Percentiles rank a stretch among this genome's conserved stretches.
phyloP scores from a whole-genome alignment of 2,888 invertebrate genomes.

The Euplexia lucipara region DNA sequence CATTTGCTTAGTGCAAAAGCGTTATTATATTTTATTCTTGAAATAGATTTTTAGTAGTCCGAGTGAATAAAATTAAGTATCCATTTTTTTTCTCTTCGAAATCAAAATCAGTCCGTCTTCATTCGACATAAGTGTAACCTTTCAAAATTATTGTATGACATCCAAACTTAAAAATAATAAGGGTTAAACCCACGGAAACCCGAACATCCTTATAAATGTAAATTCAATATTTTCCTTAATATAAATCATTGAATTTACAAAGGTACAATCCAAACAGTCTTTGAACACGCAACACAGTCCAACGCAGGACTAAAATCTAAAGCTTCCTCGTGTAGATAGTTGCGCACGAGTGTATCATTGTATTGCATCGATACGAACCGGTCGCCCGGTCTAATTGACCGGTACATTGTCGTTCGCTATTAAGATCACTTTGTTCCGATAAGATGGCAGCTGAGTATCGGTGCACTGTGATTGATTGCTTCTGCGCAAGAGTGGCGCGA shows the following conservation, averaged over 20 bases:
- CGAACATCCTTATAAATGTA: not conserved
- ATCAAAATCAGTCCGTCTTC: too few species aligned
- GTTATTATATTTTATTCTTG: too few species aligned
- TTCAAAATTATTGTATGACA: too few species aligned
- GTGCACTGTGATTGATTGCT: conserved; percentile 59
- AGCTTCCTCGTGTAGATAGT: conserved; percentile 39
- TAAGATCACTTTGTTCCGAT: conserved; percentile 72
- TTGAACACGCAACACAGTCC: conserved; percentile 38
- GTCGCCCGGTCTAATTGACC: conserved; percentile 71
- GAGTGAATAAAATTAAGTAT: too few species aligned
- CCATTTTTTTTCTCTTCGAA: too few species aligned
- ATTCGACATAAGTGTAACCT: not conserved
- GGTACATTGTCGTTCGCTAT: conserved; percentile 73
- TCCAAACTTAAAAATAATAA: conserved; percentile 1
- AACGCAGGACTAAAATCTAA: conserved; percentile 30
- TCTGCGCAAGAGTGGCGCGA: conserved; percentile 32
- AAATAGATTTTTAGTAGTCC: too few species aligned
- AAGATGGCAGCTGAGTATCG: conserved; percentile 65
- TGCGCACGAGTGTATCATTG: conserved; percentile 43
- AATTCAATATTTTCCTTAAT: conserved; percentile 21
- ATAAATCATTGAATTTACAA: conserved; percentile 27
- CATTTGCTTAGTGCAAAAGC: too few species aligned
- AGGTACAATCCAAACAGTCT: conserved; percentile 19
- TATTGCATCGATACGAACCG: conserved; percentile 67
- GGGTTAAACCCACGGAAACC: not conserved